Percentiles rank a stretch among this genome's conserved stretches.
Conservation (phyloP, 2,797 vertebrate genomes). For the Hylomyscus alleni region DNA sequence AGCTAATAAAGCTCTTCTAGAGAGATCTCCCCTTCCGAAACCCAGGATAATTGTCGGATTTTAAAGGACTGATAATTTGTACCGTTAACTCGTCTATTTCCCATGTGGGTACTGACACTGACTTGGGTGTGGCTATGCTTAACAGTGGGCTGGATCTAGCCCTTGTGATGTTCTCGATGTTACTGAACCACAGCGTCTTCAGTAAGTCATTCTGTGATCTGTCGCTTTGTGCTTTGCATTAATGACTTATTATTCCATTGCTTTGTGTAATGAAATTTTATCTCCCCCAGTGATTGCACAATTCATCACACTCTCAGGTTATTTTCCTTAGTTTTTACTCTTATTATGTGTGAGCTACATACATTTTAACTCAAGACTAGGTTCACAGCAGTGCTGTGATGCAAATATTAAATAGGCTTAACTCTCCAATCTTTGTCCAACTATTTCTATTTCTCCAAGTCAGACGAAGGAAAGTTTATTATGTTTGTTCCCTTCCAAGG, state of each 20-base stretch:
- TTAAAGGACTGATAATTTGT: slow-evolving; percentile 57
- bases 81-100: slow-evolving; percentile 2
- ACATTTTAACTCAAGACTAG: not conserved
- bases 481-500: not conserved
- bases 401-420: not conserved
- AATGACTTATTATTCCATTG: slow-evolving; percentile 17
- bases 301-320: not conserved
- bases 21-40: slow-evolving; percentile 10
- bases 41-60: not conserved
- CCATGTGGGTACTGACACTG: not conserved
- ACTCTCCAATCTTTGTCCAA: not conserved
- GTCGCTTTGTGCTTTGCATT: not conserved
- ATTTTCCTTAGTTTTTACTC: not conserved
- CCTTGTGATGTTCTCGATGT: not conserved
- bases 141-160: not conserved
- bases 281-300: not conserved
- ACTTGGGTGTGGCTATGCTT: not conserved
- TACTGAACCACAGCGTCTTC: not conserved
- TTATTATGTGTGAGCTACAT: not conserved
- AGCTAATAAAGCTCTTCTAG: not conserved
- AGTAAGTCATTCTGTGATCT: not conserved
- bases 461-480: slow-evolving; percentile 34
- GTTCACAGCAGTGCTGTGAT: not conserved
- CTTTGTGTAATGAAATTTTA: slow-evolving; percentile 52
- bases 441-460: slow-evolving; percentile 38